Evolutionary conservation across 2,888 invertebrate species (phyloP).

Genomic region (Leptura quadrifasciata): DNA sequence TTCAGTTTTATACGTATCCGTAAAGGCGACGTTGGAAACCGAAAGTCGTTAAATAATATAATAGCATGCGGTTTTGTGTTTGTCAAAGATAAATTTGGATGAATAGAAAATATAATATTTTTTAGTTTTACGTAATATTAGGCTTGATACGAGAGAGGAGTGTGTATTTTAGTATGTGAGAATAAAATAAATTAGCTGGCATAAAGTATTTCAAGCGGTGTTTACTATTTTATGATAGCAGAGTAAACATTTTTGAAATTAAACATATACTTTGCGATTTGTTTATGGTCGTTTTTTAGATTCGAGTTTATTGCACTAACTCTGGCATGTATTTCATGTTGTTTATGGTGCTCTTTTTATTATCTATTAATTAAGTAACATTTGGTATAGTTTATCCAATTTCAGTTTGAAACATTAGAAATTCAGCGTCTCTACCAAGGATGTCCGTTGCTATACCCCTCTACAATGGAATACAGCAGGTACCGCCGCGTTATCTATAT

Average conservation of each 20-base stretch:
- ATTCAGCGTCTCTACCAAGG: too few species aligned
- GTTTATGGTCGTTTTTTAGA: not conserved
- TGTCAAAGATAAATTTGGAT: constrained; percentile 15
- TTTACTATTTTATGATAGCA: constrained; percentile 11
- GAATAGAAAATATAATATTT: constrained; percentile 6
- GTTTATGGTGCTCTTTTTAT: too few species aligned
- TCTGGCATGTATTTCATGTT: too few species aligned
- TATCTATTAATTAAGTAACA: too few species aligned
- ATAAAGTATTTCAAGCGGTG: not conserved
- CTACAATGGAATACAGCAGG: too few species aligned
- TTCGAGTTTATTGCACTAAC: not conserved
- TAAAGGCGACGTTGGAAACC: constrained; percentile 4
- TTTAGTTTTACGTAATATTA: constrained; percentile 4
- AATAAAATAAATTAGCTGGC: not conserved
- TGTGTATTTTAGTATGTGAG: constrained; percentile 11
- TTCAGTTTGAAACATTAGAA: too few species aligned
- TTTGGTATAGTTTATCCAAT: too few species aligned
- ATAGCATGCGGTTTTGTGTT: constrained; percentile 11
- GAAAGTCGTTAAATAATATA: constrained; percentile 14
- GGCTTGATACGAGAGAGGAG: not conserved
- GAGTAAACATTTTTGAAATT: constrained; percentile 5
- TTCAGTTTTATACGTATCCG: constrained; percentile 9
- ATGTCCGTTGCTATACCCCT: too few species aligned
- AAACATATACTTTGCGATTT: not conserved
- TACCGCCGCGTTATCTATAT: too few species aligned